phyloP scores from a whole-genome alignment of 2,888 invertebrate genomes.

The Harpagoxenus sublaevis region DNA sequence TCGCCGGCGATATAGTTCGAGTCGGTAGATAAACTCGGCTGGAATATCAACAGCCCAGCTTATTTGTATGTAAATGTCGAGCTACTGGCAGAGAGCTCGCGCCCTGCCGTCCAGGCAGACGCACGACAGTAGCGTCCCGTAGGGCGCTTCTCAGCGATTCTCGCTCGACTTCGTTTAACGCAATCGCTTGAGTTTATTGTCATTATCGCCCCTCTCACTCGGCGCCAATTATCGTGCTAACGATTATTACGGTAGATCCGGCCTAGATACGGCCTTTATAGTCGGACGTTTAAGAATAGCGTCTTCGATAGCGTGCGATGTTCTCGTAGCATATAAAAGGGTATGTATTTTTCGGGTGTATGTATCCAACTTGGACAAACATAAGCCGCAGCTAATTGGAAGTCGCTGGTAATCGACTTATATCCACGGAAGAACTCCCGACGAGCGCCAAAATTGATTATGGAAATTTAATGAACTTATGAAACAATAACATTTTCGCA shows the following conservation, averaged over 20 bases:
- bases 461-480: constrained; percentile 51
- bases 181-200: constrained; percentile 73
- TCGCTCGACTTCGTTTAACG: constrained; percentile 71
- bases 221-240: constrained; percentile 69
- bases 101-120: constrained; percentile 37
- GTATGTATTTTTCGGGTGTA: neutral
- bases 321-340: neutral
- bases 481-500: constrained; percentile 35
- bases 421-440: constrained; percentile 15
- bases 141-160: constrained; percentile 62
- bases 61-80: constrained; percentile 82
- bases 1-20: constrained; percentile 9
- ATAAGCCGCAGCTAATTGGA: constrained; percentile 36
- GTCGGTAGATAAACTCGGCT: constrained; percentile 74
- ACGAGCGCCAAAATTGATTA: constrained; percentile 32
- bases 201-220: constrained; percentile 65
- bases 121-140: constrained; percentile 44
- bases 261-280: constrained; percentile 62
- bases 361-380: constrained; percentile 5
- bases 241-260: constrained; percentile 70
- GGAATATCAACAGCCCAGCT: constrained; percentile 77
- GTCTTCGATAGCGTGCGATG: neutral
- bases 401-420: constrained; percentile 35
- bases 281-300: constrained; percentile 53
- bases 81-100: constrained; percentile 65